A percentile compares a stretch with the other conserved stretches of the same genome.
These are phyloP conservation scores for Stichodactyla mertensii DNA, from an alignment of 64 coral and sea anemone genomes.

Conservation along the genomic window DNA sequence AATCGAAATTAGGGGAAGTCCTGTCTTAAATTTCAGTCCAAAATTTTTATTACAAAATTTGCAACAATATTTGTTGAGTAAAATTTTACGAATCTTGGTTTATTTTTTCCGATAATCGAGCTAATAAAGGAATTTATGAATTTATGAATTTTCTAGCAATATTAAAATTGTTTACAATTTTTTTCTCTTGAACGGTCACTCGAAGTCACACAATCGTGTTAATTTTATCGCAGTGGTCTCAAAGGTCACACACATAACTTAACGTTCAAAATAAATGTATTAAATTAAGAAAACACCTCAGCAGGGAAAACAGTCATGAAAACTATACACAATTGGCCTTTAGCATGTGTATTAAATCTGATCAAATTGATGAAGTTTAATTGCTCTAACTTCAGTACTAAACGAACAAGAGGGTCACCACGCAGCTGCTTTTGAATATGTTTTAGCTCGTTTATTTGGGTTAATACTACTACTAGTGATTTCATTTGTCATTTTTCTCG, in stretches of 20 bases:
- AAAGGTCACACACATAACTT: background rate
- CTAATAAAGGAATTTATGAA: background rate
- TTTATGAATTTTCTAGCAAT: background rate
- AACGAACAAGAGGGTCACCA: background rate
- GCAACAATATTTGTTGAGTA: background rate
- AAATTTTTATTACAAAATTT: background rate
- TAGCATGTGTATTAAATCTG: background rate
- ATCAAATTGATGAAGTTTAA: background rate
- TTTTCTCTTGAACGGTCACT: background rate
- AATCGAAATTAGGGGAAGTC: background rate
- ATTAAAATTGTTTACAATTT: background rate
- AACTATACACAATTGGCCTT: background rate
- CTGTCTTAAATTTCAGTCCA: background rate
- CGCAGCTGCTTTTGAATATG: background rate
- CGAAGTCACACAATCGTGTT: background rate
- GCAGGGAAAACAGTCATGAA: background rate
- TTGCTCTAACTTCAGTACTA: background rate
- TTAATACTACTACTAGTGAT: no score
- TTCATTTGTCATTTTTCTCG: background rate
- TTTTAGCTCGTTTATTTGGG: background rate
- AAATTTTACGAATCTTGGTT: background rate
- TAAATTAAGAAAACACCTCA: background rate
- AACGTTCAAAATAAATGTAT: background rate
- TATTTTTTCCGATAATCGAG: background rate
- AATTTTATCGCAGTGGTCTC: background rate